Conservation (phyloP, 1,140 invertebrate genomes). For the Dinothrombium tinctorium region DNA sequence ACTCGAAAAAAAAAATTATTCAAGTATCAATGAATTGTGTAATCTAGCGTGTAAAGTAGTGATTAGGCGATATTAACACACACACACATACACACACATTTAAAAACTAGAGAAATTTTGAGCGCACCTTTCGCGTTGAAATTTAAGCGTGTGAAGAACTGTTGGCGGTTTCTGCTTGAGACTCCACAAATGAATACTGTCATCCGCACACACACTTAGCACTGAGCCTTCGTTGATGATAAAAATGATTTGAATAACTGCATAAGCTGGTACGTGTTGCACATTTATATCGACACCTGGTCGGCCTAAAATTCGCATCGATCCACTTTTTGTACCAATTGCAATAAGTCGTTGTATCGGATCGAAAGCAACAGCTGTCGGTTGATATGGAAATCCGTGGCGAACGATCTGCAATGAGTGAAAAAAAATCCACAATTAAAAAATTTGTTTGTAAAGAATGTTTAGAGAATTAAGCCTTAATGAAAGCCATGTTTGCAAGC, state of each 20-base stretch:
- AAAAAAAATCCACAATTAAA: too few relatives aligned
- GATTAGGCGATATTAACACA: too few relatives aligned
- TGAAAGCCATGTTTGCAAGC: too few relatives aligned
- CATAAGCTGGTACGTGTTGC: constrained; percentile 48
- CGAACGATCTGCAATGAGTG: constrained; percentile 63
- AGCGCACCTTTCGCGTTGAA: constrained; percentile 79
- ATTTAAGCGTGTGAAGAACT: constrained; percentile 82
- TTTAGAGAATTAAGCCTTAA: too few relatives aligned
- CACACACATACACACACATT: too few relatives aligned
- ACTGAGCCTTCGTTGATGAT: constrained; percentile 86
- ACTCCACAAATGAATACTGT: constrained; percentile 89
- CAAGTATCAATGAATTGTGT: too few relatives aligned
- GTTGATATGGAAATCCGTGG: constrained; percentile 94
- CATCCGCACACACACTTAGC: constrained; percentile 77
- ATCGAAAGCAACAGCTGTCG: constrained; percentile 87
- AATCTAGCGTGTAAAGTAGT: too few relatives aligned
- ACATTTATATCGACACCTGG: constrained; percentile 84
- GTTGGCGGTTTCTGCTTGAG: constrained; percentile 52
- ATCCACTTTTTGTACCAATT: constrained; percentile 84
- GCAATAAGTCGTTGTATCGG: constrained; percentile 87
- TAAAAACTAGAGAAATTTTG: too few relatives aligned
- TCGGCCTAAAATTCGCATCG: constrained; percentile 71
- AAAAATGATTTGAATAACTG: constrained; percentile 73
- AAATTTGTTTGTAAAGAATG: too few relatives aligned
- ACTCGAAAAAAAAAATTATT: too few relatives aligned